A percentile compares a stretch with the other conserved stretches of the same genome.
These are phyloP conservation scores for Enteromius unitaeniatus DNA, from an alignment of 2,797 vertebrate species.

Conservation along the genomic window DNA sequence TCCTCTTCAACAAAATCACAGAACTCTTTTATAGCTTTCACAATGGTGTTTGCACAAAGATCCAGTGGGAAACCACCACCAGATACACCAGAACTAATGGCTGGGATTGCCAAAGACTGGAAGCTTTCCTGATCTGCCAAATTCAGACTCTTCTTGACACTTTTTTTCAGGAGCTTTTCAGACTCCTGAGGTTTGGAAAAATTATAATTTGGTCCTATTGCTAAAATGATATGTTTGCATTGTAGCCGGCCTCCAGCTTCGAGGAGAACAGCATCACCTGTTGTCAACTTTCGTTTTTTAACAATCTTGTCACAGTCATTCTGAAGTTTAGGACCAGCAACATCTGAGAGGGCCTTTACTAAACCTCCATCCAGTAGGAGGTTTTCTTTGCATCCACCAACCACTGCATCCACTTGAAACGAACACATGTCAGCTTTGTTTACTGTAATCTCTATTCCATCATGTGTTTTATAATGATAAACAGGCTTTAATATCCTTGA, in stretches of 20 bases:
- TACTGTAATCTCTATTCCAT: slow-evolving; percentile 77
- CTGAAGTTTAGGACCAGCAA: slow-evolving; percentile 83
- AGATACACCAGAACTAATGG: slow-evolving; percentile 77
- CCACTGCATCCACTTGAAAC: slow-evolving; percentile 79
- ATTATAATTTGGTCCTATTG: slow-evolving; percentile 79
- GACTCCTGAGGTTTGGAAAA: neutral
- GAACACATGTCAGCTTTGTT: slow-evolving; percentile 79
- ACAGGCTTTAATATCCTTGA: neutral
- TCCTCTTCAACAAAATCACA: slow-evolving; percentile 61
- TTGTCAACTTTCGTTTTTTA: slow-evolving; percentile 33
- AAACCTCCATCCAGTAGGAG: slow-evolving; percentile 76
- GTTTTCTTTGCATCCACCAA: slow-evolving; percentile 74
- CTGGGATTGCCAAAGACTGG: slow-evolving; percentile 84
- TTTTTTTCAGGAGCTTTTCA: slow-evolving; percentile 66
- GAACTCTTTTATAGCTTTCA: slow-evolving; percentile 77
- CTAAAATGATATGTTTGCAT: slow-evolving; percentile 83
- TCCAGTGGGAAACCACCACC: slow-evolving; percentile 74
- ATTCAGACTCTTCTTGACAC: slow-evolving; percentile 74
- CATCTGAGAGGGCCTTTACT: slow-evolving; percentile 71
- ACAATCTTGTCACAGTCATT: slow-evolving; percentile 73
- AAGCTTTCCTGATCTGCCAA: slow-evolving; percentile 71
- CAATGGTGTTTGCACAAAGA: slow-evolving; percentile 74
- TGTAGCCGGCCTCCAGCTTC: slow-evolving; percentile 76
- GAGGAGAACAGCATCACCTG: slow-evolving; percentile 71
- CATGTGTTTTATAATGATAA: slow-evolving; percentile 62